phyloP scores from a whole-genome alignment of 2,113 vertebrate species.

The Lophotis ruficrista region DNA sequence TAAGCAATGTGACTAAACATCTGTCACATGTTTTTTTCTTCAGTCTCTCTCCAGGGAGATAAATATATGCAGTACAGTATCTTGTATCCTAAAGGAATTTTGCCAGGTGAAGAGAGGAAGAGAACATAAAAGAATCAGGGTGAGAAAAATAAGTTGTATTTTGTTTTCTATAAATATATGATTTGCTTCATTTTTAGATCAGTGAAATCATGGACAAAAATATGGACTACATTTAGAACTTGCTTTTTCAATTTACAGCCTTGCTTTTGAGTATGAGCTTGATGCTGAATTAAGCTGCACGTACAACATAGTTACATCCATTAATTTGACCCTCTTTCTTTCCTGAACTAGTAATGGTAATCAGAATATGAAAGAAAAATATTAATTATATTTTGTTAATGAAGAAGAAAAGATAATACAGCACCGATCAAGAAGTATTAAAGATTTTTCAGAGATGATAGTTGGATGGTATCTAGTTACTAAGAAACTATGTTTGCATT shows the following conservation, averaged over 20 bases:
- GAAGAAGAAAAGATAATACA: not conserved
- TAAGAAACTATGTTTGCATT: not conserved
- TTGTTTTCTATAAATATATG: not conserved
- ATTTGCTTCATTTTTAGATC: not conserved
- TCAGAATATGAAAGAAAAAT: not conserved
- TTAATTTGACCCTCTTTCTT: not conserved
- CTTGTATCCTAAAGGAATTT: not conserved
- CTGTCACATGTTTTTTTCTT: conserved; percentile 12
- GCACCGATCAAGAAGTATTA: not conserved
- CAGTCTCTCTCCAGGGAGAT: not conserved
- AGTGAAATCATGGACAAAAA: not conserved
- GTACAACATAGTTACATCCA: not conserved
- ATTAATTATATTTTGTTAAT: not conserved
- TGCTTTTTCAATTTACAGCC: not conserved
- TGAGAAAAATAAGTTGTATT: not conserved
- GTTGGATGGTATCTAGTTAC: not conserved
- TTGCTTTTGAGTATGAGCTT: not conserved
- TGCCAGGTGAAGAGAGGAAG: not conserved
- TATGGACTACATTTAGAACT: not conserved
- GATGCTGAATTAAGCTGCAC: not conserved
- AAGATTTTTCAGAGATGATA: not conserved
- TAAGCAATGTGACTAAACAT: conserved; percentile 54
- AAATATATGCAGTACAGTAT: not conserved
- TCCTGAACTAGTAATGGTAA: not conserved
- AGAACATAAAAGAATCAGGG: not conserved